Base-by-base conservation (phyloP, 2,888 invertebrate genomes). In the Oxytorus armatus region DNA sequence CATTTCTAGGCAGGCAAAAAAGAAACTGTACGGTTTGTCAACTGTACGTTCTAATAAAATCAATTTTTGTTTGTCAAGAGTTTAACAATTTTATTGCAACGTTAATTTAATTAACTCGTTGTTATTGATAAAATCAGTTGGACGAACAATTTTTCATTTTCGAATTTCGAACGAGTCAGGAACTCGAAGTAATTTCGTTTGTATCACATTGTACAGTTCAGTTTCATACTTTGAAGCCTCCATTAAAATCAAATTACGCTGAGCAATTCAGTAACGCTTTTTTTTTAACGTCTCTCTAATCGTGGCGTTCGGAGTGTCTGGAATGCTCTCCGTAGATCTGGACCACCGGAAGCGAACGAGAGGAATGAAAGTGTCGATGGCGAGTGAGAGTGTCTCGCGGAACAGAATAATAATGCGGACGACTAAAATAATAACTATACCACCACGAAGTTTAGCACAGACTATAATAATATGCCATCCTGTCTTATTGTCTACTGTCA, bases 321-420 rank as follows among this genome's bases (percentile, higher is more conserved):
- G n/a, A n/a, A 21, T 29, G 1, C 14, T 42, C 1, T n/a, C 18
- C 3, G 2, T 0, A 25, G 23, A 51, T 73, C 68, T 69, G 74
- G 74, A 74, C 68, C 78, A 69, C 53, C 78, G 74, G 78, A 78
- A 78, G 47, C 47, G 14, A 66, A 59, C 1, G 65, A 57, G 29
- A 8, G n/a, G 47, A 78, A 68, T 61, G 61, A 68, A 78, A 66
- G 57, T 73, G 39, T 36, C 3, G 44, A 14, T 5, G 16, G 25
- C 16, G 23, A 39, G 36, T 33, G 39, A 74, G 68, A 68, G 7
- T 10, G 18, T 66, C 51, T 49, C 61, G 55, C 74, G 78, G 78
- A 78, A 78, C 61, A 78, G 23, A 68, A 49, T 16, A 53, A 65
- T 49, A 63, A 63, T 55, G 29, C 25, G 18, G 51, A 68, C 55